These are phyloP conservation scores for Anarsia innoxiella DNA, from an alignment of 2,888 invertebrate genomes.

Conservation along the genomic window DNA sequence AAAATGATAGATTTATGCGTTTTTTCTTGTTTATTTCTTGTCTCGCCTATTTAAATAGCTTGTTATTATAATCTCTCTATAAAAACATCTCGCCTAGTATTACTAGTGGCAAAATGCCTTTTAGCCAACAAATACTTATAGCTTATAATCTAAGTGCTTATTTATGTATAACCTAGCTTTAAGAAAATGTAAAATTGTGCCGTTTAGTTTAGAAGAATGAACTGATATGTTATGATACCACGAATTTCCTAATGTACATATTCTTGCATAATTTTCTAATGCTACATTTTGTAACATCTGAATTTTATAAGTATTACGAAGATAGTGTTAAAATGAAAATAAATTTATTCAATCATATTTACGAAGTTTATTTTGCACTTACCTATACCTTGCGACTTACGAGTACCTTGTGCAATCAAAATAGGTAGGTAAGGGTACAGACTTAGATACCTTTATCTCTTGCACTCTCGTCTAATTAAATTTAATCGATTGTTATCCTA, in stretches of 20 bases:
- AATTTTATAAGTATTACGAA: constrained; percentile 36
- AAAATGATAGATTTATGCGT: too few species aligned
- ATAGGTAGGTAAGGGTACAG: too few species aligned
- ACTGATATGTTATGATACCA: constrained; percentile 40
- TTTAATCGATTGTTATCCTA: too few species aligned
- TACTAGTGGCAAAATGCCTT: constrained; percentile 54
- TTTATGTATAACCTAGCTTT: constrained; percentile 49
- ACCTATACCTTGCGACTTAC: too few species aligned
- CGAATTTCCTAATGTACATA: constrained; percentile 35
- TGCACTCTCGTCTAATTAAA: too few species aligned
- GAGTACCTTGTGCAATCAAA: too few species aligned
- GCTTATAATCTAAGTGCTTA: constrained; percentile 53
- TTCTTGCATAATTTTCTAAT: constrained; percentile 41
- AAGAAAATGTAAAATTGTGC: constrained; percentile 41
- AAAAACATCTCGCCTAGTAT: constrained; percentile 38
- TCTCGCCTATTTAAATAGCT: too few species aligned
- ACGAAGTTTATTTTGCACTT: background rate
- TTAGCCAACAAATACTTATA: constrained; percentile 68
- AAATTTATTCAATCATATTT: constrained; percentile 34
- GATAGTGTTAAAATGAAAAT: constrained; percentile 47
- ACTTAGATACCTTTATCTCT: too few species aligned
- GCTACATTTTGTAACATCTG: constrained; percentile 41
- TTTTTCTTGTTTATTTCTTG: too few species aligned
- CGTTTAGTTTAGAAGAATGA: constrained; percentile 52
- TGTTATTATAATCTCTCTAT: too few species aligned